Evolutionary conservation across 1,140 invertebrate species (phyloP), one percentile per base, ranked within the genome.

Genomic region (Heliconius nattereri): DNA sequence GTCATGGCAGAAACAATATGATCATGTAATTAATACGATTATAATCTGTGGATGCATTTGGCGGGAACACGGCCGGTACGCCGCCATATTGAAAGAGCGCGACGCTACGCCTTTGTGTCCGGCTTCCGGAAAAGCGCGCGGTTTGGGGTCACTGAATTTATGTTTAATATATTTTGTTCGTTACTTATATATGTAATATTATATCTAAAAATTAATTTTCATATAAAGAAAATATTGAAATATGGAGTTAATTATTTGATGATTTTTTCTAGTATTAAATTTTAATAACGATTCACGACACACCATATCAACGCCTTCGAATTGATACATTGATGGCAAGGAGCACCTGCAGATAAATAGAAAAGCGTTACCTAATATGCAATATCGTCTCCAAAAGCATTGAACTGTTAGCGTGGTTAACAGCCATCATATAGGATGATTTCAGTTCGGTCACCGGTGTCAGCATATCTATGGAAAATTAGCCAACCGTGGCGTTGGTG

Each of bases 401-500:
- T 71, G 71, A 71, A 71, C 71, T 71, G 35, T 35, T 71, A 71
- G 75, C 54, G 35, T 80, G 32, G n/a, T 45, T 71, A 40, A 6
- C 20, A 23, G 60, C 78, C 70, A 76, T 60, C 52, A 76, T 29
- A 70, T 80, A 77, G 8, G 79, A 80, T 70, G 75, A 90, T 90
- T 89, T 88, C 86, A 78, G 87, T 88, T 83, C 84, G 87, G 85
- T 89, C 84, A 89, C 84, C 85, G 86, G 85, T 85, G 86, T 87
- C 82, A 83, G 81, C 85, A 72, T 83, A 78, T 81, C 87, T 89
- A 94, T 94, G 90, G 91, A 87, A 86, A 91, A 88, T 90, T 88
- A 91, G 90, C 92, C 87, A 91, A 86, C 89, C 91, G 90, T 92
- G 77, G 73, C 91, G 86, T 87, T 90, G 90, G 91, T 92, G 89